A percentile compares a stretch with the other conserved stretches of the same genome.
These are phyloP conservation scores for Ianthella basta DNA, from an alignment of 37 sponge, comb jelly and placozoan genomes.

Conservation along the genomic window DNA sequence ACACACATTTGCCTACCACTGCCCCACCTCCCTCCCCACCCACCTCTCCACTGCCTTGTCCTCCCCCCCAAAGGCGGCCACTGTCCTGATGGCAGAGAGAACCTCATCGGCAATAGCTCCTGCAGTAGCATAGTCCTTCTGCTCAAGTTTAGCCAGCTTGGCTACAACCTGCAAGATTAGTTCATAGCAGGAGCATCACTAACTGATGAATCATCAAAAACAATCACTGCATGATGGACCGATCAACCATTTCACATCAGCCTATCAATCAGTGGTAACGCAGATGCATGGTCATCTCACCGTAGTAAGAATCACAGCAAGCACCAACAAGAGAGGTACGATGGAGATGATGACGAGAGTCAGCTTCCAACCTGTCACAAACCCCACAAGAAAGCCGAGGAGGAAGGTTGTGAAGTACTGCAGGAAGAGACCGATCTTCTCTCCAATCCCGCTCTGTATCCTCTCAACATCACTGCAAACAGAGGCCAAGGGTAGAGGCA, in stretches of 20 bases:
- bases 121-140: conserved; percentile 89
- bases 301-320: conserved; percentile 26
- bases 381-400: conserved; percentile 78
- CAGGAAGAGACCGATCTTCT: conserved; percentile 80
- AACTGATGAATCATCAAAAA: too few species aligned
- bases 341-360: conserved; percentile 77
- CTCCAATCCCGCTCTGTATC: conserved; percentile 94
- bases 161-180: conserved; percentile 28
- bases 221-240: too few species aligned
- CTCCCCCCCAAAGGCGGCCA: conserved; percentile 92
- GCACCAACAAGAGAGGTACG: conserved; percentile 63
- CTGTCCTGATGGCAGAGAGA: conserved; percentile 88
- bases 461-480: conserved; percentile 86
- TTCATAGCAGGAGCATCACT: too few species aligned
- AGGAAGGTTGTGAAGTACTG: conserved; percentile 75
- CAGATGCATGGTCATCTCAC: neutral
- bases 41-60: conserved; percentile 42
- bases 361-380: conserved; percentile 79
- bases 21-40: too few species aligned
- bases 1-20: too few species aligned
- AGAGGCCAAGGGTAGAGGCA: too few species aligned
- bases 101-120: conserved; percentile 94
- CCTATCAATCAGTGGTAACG: neutral
- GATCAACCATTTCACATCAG: too few species aligned
- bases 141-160: conserved; percentile 49